Base-by-base conservation (phyloP, 2,113 vertebrate genomes). In the Syrmaticus mikado region DNA sequence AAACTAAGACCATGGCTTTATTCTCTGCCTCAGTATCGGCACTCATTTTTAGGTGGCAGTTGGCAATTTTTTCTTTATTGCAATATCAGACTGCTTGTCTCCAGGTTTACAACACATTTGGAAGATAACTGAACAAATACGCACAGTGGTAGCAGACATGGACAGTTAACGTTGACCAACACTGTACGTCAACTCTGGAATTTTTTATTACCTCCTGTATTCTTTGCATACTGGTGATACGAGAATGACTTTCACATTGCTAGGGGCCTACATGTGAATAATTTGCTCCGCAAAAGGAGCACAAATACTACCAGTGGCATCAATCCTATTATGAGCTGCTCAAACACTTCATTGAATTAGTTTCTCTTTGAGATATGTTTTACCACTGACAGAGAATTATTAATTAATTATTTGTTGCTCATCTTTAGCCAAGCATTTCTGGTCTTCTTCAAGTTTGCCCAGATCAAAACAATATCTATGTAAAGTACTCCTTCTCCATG, bases 401-500 rank as follows among this genome's bases (percentile, higher is more conserved):
- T 50, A 30, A n/a, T 58, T 40, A 58, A 58, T 58, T n/a, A 83
- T 36, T 72, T 86, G 43, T 18, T 75, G 32, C 6, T 65, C 57
- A 64, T 45, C 13, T 85, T 87, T 41, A 80, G 16, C 11, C 27
- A 41, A 45, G 7, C 7, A 71, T 55, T 93, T 88, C 50, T 85
- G 50, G 13, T 43, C 5, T 2, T 67, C 24, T 76, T 76, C 58
- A 74, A 10, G 32, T 62, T 88, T 83, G 19, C 22, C 43, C 72
- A 78, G 19, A 60, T 38, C 17, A 55, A 79, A 90, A 68, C 10
- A 78, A 43, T 38, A n/a, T 28, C 55, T 45, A 4, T 52, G 52
- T 8, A 62, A 38, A 89, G 66, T 16, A 36, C 4, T 34, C 7
- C 53, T 58, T 5, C 6, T 82, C 20, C 0, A 0, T 46, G 19